phyloP scores from a whole-genome alignment of 2,797 vertebrate species.

The Urocyon cinereoargenteus region DNA sequence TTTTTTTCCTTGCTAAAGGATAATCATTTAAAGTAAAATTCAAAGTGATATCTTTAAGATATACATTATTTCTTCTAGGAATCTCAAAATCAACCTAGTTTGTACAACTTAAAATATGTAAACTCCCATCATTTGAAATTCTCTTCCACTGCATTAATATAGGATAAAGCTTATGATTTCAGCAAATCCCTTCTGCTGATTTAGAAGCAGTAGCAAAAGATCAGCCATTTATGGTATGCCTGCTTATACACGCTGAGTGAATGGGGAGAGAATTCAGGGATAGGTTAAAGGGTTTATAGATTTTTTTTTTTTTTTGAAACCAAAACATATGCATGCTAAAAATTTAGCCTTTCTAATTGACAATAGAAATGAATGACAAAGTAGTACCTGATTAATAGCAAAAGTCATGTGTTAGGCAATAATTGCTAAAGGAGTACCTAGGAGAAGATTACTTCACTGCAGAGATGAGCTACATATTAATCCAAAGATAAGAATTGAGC shows the following conservation, averaged over 20 bases:
- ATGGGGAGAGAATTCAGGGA: background rate
- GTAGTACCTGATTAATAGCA: background rate
- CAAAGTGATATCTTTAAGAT: conserved; percentile 55
- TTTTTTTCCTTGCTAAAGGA: background rate
- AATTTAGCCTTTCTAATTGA: background rate
- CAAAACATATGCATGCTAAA: background rate
- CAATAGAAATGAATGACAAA: conserved; percentile 16
- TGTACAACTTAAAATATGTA: conserved; percentile 39
- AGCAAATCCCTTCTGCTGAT: background rate
- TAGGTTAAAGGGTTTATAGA: conserved; percentile 1
- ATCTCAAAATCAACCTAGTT: conserved; percentile 49
- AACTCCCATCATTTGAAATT: conserved; percentile 62
- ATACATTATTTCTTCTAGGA: conserved; percentile 42
- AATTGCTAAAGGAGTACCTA: background rate
- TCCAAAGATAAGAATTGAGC: background rate
- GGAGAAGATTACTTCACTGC: background rate
- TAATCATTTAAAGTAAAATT: conserved; percentile 68
- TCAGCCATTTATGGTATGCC: background rate
- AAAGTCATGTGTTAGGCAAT: background rate
- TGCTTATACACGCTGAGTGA: background rate
- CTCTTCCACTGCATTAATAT: background rate
- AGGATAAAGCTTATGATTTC: background rate
- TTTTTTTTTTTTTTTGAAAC: background rate
- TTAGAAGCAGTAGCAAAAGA: background rate
- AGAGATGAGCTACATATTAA: background rate